These are phyloP conservation scores for Sorex maritimensis DNA, from an alignment of 2,797 vertebrate species.

Conservation along the genomic window DNA sequence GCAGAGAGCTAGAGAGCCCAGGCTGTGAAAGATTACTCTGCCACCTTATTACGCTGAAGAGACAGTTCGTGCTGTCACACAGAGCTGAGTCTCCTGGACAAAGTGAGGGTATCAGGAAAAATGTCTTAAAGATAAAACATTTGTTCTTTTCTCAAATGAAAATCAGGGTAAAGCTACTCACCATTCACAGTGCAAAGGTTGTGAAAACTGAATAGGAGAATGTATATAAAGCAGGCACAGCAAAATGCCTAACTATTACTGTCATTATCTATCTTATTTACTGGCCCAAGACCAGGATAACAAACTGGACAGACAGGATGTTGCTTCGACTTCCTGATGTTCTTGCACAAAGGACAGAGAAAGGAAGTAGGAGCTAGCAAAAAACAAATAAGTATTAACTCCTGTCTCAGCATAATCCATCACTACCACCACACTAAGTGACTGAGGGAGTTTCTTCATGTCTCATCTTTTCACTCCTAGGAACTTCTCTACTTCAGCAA, in stretches of 20 bases:
- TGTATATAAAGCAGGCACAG: conserved; percentile 48
- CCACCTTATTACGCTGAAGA: conserved; percentile 49
- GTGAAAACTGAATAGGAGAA: conserved; percentile 57
- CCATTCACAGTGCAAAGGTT: conserved; percentile 54
- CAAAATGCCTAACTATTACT: conserved; percentile 59
- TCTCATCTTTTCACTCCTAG: conserved; percentile 48
- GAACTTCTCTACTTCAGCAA: conserved; percentile 63
- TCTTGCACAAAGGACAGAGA: conserved; percentile 79
- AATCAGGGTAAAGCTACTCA: conserved; percentile 56
- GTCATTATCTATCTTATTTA: conserved; percentile 68
- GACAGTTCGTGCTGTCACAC: conserved; percentile 4
- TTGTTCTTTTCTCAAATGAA: conserved; percentile 56
- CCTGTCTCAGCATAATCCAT: conserved; percentile 78
- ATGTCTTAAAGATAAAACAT: conserved; percentile 33
- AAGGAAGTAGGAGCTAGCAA: conserved; percentile 73
- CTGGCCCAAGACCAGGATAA: conserved; percentile 69
- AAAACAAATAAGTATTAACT: conserved; percentile 76
- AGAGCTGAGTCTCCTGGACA: not conserved
- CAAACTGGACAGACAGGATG: conserved; percentile 74
- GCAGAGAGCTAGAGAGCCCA: conserved; percentile 42
- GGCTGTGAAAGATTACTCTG: conserved; percentile 42
- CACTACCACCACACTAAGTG: conserved; percentile 28
- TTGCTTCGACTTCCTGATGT: conserved; percentile 80
- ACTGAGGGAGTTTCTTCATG: conserved; percentile 53
- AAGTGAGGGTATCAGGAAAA: not conserved